phyloP scores from a whole-genome alignment of 2,888 invertebrate genomes.

The Plebejus argus region DNA sequence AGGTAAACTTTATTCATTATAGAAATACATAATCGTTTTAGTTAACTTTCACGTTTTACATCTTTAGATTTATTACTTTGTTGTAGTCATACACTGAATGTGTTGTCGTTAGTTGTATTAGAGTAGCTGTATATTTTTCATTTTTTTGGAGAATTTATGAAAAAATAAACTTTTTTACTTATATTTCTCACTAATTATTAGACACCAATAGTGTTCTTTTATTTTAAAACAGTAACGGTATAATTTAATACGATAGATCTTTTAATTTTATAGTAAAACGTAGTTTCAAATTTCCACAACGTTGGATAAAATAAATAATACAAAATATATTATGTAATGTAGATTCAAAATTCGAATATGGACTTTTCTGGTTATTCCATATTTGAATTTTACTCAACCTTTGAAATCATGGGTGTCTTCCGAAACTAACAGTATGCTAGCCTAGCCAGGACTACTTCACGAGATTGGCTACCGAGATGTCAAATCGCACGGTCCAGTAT shows the following conservation, averaged over 20 bases:
- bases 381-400: neutral
- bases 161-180: neutral
- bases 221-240: neutral
- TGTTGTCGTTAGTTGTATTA: neutral
- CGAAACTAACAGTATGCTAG: neutral
- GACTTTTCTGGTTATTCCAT: neutral
- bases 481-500: neutral
- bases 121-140: neutral
- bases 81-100: conserved; percentile 15
- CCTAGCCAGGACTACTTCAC: neutral
- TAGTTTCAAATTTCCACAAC: conserved; percentile 7
- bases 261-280: neutral
- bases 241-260: conserved; percentile 5
- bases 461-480: no score
- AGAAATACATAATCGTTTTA: neutral
- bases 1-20: neutral
- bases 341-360: neutral
- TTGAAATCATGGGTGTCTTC: neutral
- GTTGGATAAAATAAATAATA: neutral
- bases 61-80: neutral
- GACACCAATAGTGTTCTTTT: conserved; percentile 1
- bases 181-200: conserved; percentile 13
- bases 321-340: neutral
- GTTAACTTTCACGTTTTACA: neutral
- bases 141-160: conserved; percentile 2